Evolutionary conservation across 2,797 vertebrate species (phyloP), one percentile per base, ranked within the genome.

Genomic region (Pseudochromis fuscus): DNA sequence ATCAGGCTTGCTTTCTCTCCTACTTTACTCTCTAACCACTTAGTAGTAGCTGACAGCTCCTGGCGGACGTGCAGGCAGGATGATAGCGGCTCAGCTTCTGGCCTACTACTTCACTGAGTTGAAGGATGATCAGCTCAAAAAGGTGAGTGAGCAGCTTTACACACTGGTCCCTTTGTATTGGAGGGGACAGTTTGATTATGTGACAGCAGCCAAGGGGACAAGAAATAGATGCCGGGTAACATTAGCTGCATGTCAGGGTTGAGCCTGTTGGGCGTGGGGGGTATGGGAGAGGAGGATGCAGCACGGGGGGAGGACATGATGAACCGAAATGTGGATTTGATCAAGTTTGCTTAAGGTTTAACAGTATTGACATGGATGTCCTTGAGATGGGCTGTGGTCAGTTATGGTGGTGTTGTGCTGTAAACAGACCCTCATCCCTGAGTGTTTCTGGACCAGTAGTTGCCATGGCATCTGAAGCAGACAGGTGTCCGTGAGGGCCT

Each of bases 31-130:
- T 75, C 55, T 6, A 9, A 66, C 58, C 78, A 42, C 23, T 66
- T 63, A 18, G 16, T 25, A 50, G 75, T 68, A 27, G 42, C 75
- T 86, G 85, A 78, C 81, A 82, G 86, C 82, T 77, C 81, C 82
- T 16, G 71, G 77, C 61, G 50, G 81, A 80, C 81, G 81, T 68
- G 31, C 86, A 51, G 86, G 67, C 94, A 95, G 81, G 91, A 98
- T 98, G 97, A 98, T 98, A 87, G 97, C 97, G 38, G 97, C 97
- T 68, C 97, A 98, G 95, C 96, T 98, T 69, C 92, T 98, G 90
- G 97, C 97, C 86, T 98, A 98, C 93, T 98, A 96, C 94, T 98
- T 98, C 93, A 98, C 97, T 3, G 96, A 98, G 93, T 84, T 98
- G 81, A 98, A 98, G 93, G 96, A 97, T 95, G 97, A 98, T 78